Conservation (phyloP, 2,113 vertebrate genomes). For the Pogonocichla stellata region DNA sequence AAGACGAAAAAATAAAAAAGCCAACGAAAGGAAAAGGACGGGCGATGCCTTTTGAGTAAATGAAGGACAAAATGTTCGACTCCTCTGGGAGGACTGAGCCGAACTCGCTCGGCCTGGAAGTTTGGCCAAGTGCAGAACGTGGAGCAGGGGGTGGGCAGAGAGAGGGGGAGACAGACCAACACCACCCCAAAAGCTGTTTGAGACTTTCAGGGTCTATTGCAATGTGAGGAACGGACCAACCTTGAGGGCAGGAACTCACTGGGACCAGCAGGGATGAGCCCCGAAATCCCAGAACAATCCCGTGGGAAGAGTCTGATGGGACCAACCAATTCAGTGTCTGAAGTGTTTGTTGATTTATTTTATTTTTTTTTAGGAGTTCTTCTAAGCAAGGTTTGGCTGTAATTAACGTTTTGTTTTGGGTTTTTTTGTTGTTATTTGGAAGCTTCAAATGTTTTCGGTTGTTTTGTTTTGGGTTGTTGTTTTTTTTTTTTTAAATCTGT, state of each 20-base stretch:
- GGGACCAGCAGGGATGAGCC: slow-evolving; percentile 31
- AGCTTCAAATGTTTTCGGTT: slow-evolving; percentile 64
- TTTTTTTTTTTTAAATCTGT: slow-evolving; percentile 66
- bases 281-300: not conserved
- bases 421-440: slow-evolving; percentile 8
- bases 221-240: slow-evolving; percentile 69
- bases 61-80: slow-evolving; percentile 66
- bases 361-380: slow-evolving; percentile 25
- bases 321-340: slow-evolving; percentile 60
- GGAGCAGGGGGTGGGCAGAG: not conserved
- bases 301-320: slow-evolving; percentile 36
- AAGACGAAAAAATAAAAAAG: not conserved
- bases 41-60: slow-evolving; percentile 25
- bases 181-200: not conserved
- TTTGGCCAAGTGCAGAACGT: not conserved
- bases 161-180: too few species aligned
- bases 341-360: not conserved
- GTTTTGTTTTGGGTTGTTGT: slow-evolving; percentile 20
- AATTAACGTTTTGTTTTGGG: slow-evolving; percentile 58
- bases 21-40: not conserved
- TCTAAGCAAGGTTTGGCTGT: slow-evolving; percentile 76
- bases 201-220: slow-evolving; percentile 31
- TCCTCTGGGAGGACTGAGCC: slow-evolving; percentile 79
- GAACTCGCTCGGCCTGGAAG: not conserved
- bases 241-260: slow-evolving; percentile 43